Base-by-base conservation (phyloP, 2,113 vertebrate species). In the Glaucomys volans region DNA sequence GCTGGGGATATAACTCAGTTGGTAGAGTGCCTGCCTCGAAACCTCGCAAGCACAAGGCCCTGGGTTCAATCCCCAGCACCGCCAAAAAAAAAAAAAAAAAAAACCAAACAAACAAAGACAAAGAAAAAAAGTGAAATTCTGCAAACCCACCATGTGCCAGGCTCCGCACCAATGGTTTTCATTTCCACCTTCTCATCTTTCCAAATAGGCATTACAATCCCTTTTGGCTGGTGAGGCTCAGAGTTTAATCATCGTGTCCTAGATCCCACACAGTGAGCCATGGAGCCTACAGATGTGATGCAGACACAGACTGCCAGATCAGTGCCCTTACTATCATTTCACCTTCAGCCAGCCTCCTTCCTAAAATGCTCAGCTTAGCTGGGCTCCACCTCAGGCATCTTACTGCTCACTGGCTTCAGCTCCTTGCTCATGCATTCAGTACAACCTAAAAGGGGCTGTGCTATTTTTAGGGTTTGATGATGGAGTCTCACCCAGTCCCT, bases 131-230 rank as follows among this genome's bases (percentile, higher is more conserved):
- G 26, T 28, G 24, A 62, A 62, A 64, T 2, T 0, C 90, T 40
- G 35, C 96, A 74, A 91, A 90, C 13, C 83, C 10, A 57, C 75
- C 79, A 69, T 3, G 67, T 32, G 14, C 52, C 44, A 44, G 87
- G 81, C 66, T 82, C 67, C 72, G 42, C 28, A n/a, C 76, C 80
- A 79, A 83, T 0, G 8, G 59, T 79, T 94, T 96, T 76, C 88
- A 75, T 95, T 93, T 92, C 62, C 5, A 50, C 62, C 57, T 30
- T 92, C 75, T 96, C 95, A 85, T 88, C 66, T 97, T 95, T 80
- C 69, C 32, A 66, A 72, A 59, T 26, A 87, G 88, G 88, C 79
- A 42, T 54, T 42, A 3, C 12, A 80, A 83, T 75, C 71, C 84
- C 71, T 93, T 91, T 88, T 83, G 72, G 59, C 54, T 57, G 57